Base-by-base conservation (phyloP, 2,113 vertebrate genomes). In the Eupsittula cactorum region DNA sequence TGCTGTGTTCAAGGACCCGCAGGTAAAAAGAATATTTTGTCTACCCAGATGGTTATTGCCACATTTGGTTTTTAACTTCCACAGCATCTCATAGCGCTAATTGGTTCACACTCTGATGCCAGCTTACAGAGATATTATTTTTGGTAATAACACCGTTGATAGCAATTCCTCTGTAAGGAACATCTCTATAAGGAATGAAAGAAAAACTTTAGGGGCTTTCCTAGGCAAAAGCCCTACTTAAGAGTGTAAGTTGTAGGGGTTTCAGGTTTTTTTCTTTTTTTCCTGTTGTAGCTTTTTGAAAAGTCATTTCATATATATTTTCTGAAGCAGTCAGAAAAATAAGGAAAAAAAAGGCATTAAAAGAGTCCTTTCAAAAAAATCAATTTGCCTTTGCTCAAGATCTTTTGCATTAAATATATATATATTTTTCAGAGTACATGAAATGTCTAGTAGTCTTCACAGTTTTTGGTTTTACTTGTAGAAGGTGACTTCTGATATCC, bases 21-120 rank as follows among this genome's bases (percentile, higher is more conserved):
- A 97, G 95, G 95, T 94, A 97, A 92, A 91, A 96, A 73, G 35
- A 91, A 86, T 96, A 82, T 93, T 91, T 88, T 94, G 81, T 95
- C 95, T 94, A 82, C 84, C 91, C 92, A 96, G 94, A 93, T 95
- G 92, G 82, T 94, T 93, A 92, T 93, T 94, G 69, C 88, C 83
- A 57, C 89, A 77, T 92, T 93, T 85, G 70, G 16, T 79, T 94
- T 96, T 90, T 75, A 93, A 88, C 84, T 95, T 96, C 81, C 49
- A 68, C 70, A 83, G 57, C 81, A 85, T 89, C 70, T 95, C 92
- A 91, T 53, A 88, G 63, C 82, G 77, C 85, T 97, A 97, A 97
- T 97, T 97, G 93, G 49, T 93, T 97, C 82, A 75, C 65, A 75
- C 35, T 91, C 84, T 90, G 55, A 82, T 79, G 85, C 59, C 82